phyloP scores from a whole-genome alignment of 2,113 vertebrate genomes.

The Cochlearius cochlearius region DNA sequence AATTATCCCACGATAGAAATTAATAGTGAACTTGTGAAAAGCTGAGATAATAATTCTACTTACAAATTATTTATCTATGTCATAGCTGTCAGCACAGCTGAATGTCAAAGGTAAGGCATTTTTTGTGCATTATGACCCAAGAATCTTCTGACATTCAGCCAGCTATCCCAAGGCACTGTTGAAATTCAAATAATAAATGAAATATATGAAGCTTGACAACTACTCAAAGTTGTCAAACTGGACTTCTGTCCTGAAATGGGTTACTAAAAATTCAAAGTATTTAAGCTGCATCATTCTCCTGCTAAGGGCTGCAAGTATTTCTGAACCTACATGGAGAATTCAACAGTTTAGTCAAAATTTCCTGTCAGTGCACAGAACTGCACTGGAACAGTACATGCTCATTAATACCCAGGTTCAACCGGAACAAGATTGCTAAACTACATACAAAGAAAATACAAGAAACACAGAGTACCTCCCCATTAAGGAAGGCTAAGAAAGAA shows the following conservation, averaged over 20 bases:
- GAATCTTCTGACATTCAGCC: background rate
- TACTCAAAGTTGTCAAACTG: background rate
- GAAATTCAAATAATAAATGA: background rate
- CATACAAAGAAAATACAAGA: background rate
- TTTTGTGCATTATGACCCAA: background rate
- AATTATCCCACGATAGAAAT: background rate
- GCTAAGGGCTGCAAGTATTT: background rate
- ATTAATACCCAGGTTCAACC: background rate
- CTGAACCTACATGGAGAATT: background rate
- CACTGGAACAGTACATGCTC: background rate
- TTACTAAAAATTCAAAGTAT: background rate
- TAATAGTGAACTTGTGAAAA: too few species aligned
- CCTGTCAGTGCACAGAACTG: background rate
- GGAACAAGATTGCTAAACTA: background rate
- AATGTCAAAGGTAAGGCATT: background rate
- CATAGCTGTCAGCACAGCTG: background rate
- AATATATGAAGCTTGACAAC: background rate
- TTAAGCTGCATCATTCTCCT: background rate
- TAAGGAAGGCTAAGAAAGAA: background rate
- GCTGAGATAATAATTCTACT: background rate
- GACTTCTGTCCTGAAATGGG: background rate
- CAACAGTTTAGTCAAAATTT: background rate
- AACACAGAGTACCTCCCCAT: background rate
- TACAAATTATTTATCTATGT: background rate
- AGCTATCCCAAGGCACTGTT: background rate